Conservation (phyloP, 2,888 invertebrate genomes). For the Synergus itoensis region DNA sequence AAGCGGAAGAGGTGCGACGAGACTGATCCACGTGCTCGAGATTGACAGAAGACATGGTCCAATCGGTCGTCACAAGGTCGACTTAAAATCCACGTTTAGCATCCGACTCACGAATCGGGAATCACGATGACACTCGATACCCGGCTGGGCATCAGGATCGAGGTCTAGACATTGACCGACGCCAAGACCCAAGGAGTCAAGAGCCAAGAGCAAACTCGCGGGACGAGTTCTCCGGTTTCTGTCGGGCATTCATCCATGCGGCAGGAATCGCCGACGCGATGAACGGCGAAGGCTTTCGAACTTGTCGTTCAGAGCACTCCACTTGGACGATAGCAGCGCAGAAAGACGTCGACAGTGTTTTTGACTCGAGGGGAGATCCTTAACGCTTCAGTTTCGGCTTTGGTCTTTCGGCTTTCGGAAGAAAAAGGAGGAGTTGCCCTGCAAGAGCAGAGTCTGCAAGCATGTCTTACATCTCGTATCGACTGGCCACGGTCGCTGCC, state of each 20-base stretch:
- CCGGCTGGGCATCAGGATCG: slow-evolving; percentile 27
- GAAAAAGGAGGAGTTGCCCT: slow-evolving; percentile 18
- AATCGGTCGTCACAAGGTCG: background rate
- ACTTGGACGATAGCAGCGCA: slow-evolving; percentile 22
- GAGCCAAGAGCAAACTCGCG: slow-evolving; percentile 32
- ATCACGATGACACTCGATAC: slow-evolving; percentile 32
- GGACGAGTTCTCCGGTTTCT: slow-evolving; percentile 39
- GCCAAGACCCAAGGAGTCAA: background rate
- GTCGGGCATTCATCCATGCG: slow-evolving; percentile 40
- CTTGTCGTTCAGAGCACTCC: slow-evolving; percentile 37
- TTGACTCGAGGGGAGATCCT: slow-evolving; percentile 31
- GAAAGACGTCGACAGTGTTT: slow-evolving; percentile 33
- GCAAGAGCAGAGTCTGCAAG: slow-evolving; percentile 32
- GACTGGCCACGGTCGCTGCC: slow-evolving; percentile 33
- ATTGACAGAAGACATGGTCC: slow-evolving; percentile 2
- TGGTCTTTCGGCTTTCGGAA: slow-evolving; percentile 4
- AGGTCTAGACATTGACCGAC: slow-evolving; percentile 40
- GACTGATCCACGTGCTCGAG: background rate
- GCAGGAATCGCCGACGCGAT: slow-evolving; percentile 39
- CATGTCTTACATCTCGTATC: slow-evolving; percentile 41
- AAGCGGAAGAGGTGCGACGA: slow-evolving; percentile 3
- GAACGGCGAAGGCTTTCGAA: slow-evolving; percentile 38
- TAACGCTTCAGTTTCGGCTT: slow-evolving; percentile 27
- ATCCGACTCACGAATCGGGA: background rate
- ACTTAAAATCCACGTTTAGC: background rate